A percentile compares a stretch with the other conserved stretches of the same genome.
These are phyloP conservation scores for Leistus spinibarbis DNA, from an alignment of 2,888 invertebrate genomes.

Conservation along the genomic window DNA sequence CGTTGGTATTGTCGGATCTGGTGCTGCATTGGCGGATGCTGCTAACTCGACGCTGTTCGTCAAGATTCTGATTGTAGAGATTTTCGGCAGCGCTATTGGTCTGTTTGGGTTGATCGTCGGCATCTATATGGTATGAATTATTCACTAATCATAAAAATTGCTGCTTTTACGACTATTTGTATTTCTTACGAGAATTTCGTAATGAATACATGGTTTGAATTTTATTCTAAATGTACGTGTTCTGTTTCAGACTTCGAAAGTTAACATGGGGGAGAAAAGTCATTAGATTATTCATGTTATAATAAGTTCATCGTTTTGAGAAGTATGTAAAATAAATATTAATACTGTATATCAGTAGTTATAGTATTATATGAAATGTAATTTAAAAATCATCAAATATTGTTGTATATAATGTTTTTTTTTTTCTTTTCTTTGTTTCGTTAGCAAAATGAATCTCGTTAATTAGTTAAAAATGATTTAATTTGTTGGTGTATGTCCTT, in stretches of 20 bases:
- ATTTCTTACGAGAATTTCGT: neutral
- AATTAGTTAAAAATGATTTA: neutral
- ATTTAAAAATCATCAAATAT: neutral
- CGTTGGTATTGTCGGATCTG: constrained; percentile 98
- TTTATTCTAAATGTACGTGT: neutral
- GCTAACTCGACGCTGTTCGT: constrained; percentile 96
- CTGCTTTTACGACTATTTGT: neutral
- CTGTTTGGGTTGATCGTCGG: constrained; percentile 98
- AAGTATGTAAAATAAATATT: neutral
- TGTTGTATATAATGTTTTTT: neutral
- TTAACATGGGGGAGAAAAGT: constrained; percentile 44
- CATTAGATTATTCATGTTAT: constrained; percentile 34
- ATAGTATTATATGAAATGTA: neutral
- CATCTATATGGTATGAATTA: constrained; percentile 77
- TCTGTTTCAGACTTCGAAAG: constrained; percentile 45
- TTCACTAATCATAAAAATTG: neutral
- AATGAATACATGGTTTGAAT: too few species aligned
- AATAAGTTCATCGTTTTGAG: neutral
- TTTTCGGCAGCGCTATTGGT: constrained; percentile 99
- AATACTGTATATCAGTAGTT: neutral
- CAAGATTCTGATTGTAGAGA: constrained; percentile 97
- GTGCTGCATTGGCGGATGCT: constrained; percentile 97
- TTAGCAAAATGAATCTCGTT: neutral
- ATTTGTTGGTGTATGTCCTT: neutral
- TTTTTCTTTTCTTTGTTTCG: neutral